Conservation (phyloP, 2,797 vertebrate species). For the Orestias chungarensis region DNA sequence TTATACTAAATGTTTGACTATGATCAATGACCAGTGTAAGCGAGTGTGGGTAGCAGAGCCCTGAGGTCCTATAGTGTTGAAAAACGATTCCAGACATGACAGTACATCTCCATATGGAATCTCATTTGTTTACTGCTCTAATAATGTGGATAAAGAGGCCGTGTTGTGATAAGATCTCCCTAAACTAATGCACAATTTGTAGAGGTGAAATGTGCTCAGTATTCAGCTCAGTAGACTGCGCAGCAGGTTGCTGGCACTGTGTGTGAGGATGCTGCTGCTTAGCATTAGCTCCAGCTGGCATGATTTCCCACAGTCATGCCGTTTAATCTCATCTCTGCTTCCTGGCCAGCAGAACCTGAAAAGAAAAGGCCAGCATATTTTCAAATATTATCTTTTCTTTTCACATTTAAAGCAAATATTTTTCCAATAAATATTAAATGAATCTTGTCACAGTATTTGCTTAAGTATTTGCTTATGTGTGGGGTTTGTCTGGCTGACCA, state of each 20-base stretch:
- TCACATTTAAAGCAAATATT: slow-evolving; percentile 9
- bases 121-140: slow-evolving; percentile 53
- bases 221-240: slow-evolving; percentile 27
- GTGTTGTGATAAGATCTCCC: slow-evolving; percentile 33
- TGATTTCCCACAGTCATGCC: slow-evolving; percentile 36
- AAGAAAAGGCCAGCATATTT: not conserved
- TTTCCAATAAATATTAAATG: not conserved
- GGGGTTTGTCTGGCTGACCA: slow-evolving; percentile 4
- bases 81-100: slow-evolving; percentile 46
- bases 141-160: slow-evolving; percentile 29
- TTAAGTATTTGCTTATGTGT: not conserved
- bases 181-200: slow-evolving; percentile 54
- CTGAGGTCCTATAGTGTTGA: slow-evolving; percentile 28
- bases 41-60: slow-evolving; percentile 41
- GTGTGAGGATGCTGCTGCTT: slow-evolving; percentile 35
- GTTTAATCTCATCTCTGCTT: slow-evolving; percentile 26
- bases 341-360: slow-evolving; percentile 6
- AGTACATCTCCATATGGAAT: slow-evolving; percentile 39
- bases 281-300: slow-evolving; percentile 52
- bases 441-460: not conserved
- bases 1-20: slow-evolving; percentile 51
- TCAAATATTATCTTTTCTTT: not conserved
- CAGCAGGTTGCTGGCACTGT: slow-evolving; percentile 53
- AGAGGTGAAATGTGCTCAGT: slow-evolving; percentile 47
- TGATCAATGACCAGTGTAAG: slow-evolving; percentile 54